Evolutionary conservation across 2,797 vertebrate genomes (phyloP).

Genomic region (Scarus forsteni): DNA sequence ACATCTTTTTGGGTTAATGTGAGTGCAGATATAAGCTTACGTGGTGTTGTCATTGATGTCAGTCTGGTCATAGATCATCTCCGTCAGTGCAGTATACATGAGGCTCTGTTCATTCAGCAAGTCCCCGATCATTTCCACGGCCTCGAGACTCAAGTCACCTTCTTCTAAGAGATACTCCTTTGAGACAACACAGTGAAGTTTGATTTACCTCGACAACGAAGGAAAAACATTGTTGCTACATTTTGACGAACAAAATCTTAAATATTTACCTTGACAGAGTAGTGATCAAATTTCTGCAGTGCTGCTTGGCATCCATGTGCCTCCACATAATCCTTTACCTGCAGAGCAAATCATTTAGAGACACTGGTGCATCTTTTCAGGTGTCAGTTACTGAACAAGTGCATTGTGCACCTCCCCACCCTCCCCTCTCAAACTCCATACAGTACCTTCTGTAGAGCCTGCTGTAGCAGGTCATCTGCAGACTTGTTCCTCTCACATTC

Average conservation of each 20-base stretch:
- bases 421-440: too few relatives aligned
- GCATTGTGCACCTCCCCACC: neutral
- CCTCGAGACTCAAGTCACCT: slow-evolving; percentile 74
- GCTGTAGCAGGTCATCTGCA: slow-evolving; percentile 62
- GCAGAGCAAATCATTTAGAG: neutral
- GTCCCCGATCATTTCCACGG: slow-evolving; percentile 79
- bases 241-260: neutral
- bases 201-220: neutral
- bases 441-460: slow-evolving; percentile 69
- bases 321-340: slow-evolving; percentile 71
- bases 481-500: slow-evolving; percentile 66
- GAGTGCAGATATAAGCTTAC: slow-evolving; percentile 34
- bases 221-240: neutral
- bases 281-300: slow-evolving; percentile 69
- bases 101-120: slow-evolving; percentile 80
- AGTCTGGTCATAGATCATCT: slow-evolving; percentile 72
- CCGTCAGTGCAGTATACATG: slow-evolving; percentile 74
- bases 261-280: slow-evolving; percentile 76
- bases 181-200: neutral
- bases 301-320: slow-evolving; percentile 53
- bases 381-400: too few relatives aligned
- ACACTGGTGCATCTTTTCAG: too few relatives aligned
- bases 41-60: slow-evolving; percentile 70
- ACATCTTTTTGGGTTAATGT: neutral
- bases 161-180: slow-evolving; percentile 77